Base-by-base conservation (phyloP, 1,140 invertebrate genomes). In the Aethina tumida region DNA sequence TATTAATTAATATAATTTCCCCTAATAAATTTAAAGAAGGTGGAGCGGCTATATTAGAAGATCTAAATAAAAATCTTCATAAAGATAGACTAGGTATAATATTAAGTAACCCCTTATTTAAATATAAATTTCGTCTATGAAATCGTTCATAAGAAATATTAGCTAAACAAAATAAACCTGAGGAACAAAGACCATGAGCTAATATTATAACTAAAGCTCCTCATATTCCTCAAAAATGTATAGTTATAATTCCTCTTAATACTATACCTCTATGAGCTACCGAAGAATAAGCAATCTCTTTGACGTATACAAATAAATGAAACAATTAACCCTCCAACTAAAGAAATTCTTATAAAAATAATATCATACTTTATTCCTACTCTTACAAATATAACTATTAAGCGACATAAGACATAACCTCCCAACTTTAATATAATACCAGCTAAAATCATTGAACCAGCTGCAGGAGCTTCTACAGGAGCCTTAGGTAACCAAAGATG, bases 401-500 rank as follows among this genome's bases (percentile, higher is more conserved):
- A 29, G 15, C 73, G 74, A 31, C 76, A 53, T 43, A 80, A 44
- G 0, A 74, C 74, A 68, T 73, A 77, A 4, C 65, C 72, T 2
- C 75, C 77, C 65, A 80, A 67, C 60, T 80, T 81, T 60, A 81
- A 62, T 56, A 80, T 64, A 61, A 81, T 58, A 0, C 70, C 77
- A 25, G 76, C 77, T 60, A 81, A 74, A 73, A 81, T 71, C 63
- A 81, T 79, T 21, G 77, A 79, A 4, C 75, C 74, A 31, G 67
- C 67, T 57, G 79, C 55, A n/a, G 77, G 75, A 48, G 76, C 75
- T 55, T 82, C 76, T 13, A 81, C 76, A 74, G 81, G 77, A 66
- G 76, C 77, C 37, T 79, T 79, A 32, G 77, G 77, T 34, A 82
- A 60, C 59, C 78, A 81, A 52, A 79, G 65, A 73, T 81, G 77